phyloP scores from a whole-genome alignment of 2,797 vertebrate species.

The Gallinago stenura region DNA sequence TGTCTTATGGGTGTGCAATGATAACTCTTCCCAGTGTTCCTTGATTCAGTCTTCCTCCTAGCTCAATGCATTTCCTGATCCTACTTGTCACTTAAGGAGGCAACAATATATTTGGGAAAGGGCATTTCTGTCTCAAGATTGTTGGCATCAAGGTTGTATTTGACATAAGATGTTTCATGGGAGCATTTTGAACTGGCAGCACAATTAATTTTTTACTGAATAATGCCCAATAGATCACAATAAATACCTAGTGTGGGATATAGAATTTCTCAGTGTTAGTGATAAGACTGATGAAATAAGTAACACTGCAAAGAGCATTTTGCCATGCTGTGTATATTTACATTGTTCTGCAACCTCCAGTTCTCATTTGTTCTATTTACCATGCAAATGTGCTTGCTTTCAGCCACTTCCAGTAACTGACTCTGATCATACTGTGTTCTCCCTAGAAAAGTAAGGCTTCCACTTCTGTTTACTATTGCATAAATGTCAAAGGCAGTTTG shows the following conservation, averaged over 20 bases:
- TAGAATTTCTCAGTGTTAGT: constrained; percentile 9
- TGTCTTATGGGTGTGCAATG: background rate
- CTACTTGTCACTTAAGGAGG: background rate
- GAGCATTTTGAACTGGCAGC: constrained; percentile 29
- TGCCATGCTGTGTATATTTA: constrained; percentile 6
- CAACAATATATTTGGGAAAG: background rate
- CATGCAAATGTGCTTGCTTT: background rate
- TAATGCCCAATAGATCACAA: constrained; percentile 13
- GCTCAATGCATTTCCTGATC: background rate
- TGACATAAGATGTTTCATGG: background rate
- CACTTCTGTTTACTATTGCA: background rate
- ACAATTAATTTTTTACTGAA: constrained; percentile 30
- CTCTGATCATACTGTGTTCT: background rate
- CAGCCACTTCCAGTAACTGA: background rate
- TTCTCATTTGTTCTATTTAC: background rate
- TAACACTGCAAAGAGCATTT: background rate
- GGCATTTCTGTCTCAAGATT: background rate
- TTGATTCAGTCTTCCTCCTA: background rate
- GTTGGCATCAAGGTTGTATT: no score
- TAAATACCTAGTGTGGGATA: background rate
- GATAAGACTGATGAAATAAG: constrained; percentile 11
- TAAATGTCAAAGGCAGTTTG: background rate
- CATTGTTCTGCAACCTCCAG: background rate
- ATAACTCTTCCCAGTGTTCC: background rate
- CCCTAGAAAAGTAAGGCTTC: background rate